Percentiles rank a stretch among this genome's conserved stretches.
These are phyloP conservation scores for Cebidichthys violaceus DNA, from an alignment of 2,113 vertebrate species.

Conservation along the genomic window DNA sequence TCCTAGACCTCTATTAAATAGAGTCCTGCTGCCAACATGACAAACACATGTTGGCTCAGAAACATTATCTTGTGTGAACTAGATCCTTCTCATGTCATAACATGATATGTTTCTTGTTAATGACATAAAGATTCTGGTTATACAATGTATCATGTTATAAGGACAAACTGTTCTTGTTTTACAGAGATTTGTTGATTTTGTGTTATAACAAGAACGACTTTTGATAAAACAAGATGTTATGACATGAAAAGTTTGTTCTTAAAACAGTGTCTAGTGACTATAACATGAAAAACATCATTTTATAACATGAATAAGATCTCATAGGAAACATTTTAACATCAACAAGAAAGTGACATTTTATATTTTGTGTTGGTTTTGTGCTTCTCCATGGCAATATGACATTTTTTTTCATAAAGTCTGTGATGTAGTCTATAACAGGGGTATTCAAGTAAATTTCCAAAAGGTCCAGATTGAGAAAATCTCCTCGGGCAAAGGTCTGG, in stretches of 20 bases:
- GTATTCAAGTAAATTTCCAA: too few relatives aligned
- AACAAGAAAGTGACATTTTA: background rate
- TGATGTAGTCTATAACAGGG: background rate
- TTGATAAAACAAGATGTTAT: background rate
- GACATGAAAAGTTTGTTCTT: background rate
- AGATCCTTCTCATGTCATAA: background rate
- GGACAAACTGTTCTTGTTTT: background rate
- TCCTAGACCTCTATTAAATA: too few relatives aligned
- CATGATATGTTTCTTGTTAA: slow-evolving; percentile 6
- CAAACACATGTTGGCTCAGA: too few relatives aligned
- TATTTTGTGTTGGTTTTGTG: background rate
- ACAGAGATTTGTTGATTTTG: background rate
- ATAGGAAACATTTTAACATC: background rate
- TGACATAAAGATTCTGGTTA: background rate
- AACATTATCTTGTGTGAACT: background rate
- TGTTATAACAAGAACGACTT: background rate
- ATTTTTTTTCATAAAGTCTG: slow-evolving; percentile 10
- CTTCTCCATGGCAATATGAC: background rate
- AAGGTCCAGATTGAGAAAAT: too few relatives aligned
- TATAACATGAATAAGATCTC: background rate
- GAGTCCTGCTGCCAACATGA: background rate
- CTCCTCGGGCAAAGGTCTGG: too few relatives aligned
- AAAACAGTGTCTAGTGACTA: background rate
- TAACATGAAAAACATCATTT: background rate
- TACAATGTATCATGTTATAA: background rate